Base-by-base conservation (phyloP, 2,113 vertebrate genomes). In the Macaca nemestrina region DNA sequence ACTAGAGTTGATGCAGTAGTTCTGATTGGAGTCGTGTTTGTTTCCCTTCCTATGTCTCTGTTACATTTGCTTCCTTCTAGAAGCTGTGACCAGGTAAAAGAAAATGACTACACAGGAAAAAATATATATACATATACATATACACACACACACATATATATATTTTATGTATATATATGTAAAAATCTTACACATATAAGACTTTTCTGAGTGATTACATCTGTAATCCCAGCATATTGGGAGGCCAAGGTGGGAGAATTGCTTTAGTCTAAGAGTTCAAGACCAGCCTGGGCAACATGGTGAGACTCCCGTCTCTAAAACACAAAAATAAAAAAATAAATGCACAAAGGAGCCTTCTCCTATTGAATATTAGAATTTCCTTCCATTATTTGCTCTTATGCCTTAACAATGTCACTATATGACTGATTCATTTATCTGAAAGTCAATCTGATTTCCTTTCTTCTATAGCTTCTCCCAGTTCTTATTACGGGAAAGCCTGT, bases 71-170 rank as follows among this genome's bases (percentile, higher is more conserved):
- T 13, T 94, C 25, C n/a, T 91, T 70, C 57, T 32, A 52, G 57
- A 95, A 94, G 18, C 9, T 25, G 3, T 52, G 13, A 90, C 59
- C 30, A 75, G 23, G 30, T 40, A n/a, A 88, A 81, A 67, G 20
- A 67, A 23, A 23, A 45, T 50, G 55, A 79, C 5, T 27, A 48
- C 40, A n/a, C 9, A 78, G 30, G 90, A 18, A 88, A 45, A 93
- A 61, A 12, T 57, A 22, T 22, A 22, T 22, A 59, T 5, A 27
- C 4, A 27, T 27, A 27, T 11, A 61, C 5, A 61, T 0, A 61
- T 8, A 57, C 0, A 55, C 1, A 57, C 0, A 57, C 18, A 57
- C 18, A 57, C 2, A 57, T 0, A 57, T 1, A 50, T 50, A 50
- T 13, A 50, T 45, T 45, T 45, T 8, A 45, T 45, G 45, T 45